Evolutionary conservation across 2,888 invertebrate genomes (phyloP).

Genomic region (Hofmannophila pseudospretella): DNA sequence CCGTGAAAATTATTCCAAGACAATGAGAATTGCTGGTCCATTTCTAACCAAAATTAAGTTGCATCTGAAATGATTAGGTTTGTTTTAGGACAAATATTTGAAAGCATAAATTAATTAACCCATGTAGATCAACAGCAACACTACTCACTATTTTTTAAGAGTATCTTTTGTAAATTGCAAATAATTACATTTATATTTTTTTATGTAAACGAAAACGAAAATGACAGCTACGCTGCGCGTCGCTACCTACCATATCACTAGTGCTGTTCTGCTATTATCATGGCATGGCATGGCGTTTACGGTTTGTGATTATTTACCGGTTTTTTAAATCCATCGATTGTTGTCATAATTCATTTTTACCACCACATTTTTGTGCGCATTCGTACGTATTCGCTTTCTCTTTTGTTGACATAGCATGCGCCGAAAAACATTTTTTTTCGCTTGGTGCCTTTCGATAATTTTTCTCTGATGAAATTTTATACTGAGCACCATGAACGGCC

Average conservation of each 20-base stretch:
- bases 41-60: constrained; percentile 56
- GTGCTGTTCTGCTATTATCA: too few species aligned
- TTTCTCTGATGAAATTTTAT: too few species aligned
- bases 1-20: constrained; percentile 86
- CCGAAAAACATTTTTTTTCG: too few species aligned
- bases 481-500: too few species aligned
- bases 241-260: too few species aligned
- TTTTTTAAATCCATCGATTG: too few species aligned
- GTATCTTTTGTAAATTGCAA: too few species aligned
- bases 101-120: too few species aligned
- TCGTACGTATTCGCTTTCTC: too few species aligned
- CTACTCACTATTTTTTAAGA: constrained; percentile 8
- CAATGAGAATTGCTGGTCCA: constrained; percentile 83
- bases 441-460: too few species aligned
- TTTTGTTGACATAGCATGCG: too few species aligned
- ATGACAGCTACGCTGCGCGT: constrained; percentile 4
- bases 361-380: constrained; percentile 18
- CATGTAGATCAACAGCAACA: background rate
- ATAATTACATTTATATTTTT: too few species aligned
- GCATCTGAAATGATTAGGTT: constrained; percentile 39
- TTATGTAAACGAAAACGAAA: background rate
- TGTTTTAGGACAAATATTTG: constrained; percentile 10
- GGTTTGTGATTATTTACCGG: background rate
- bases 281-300: background rate
- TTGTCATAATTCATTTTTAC: constrained; percentile 2